Evolutionary conservation across 2,888 invertebrate species (phyloP).

Genomic region (Megaustenia siamemsis): DNA sequence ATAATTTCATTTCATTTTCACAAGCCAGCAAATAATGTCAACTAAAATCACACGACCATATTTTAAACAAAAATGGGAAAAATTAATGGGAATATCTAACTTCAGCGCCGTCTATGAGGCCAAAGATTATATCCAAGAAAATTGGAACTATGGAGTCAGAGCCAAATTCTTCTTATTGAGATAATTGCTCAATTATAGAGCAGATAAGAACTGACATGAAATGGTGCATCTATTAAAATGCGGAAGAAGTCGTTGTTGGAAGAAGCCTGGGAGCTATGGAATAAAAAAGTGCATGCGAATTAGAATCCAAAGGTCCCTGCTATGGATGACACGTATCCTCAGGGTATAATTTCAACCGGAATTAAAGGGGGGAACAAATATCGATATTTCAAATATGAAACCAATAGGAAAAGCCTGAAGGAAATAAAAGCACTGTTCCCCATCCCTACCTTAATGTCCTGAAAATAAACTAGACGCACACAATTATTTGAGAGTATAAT

Average conservation of each 20-base stretch:
- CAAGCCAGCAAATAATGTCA: constrained; percentile 11
- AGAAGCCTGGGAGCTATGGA: constrained; percentile 14
- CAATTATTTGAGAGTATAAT: neutral
- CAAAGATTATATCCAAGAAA: neutral
- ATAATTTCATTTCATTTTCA: neutral
- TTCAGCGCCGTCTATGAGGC: neutral
- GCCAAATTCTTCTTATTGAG: constrained; percentile 19
- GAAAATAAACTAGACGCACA: neutral
- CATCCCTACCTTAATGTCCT: neutral
- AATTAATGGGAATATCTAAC: no score
- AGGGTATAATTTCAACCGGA: constrained; percentile 26
- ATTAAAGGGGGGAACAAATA: neutral
- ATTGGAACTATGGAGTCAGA: neutral
- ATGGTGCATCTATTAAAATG: constrained; percentile 12
- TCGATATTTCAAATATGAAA: constrained; percentile 20
- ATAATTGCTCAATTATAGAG: constrained; percentile 40
- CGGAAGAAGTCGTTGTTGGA: neutral
- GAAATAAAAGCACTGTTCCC: neutral
- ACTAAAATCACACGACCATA: neutral
- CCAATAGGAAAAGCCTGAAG: neutral
- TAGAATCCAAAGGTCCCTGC: neutral
- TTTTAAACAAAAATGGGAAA: neutral
- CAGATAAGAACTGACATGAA: constrained; percentile 13
- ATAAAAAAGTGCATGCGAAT: constrained; percentile 4
- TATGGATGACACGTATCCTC: neutral